Evolutionary conservation across 2,113 vertebrate genomes (phyloP).

Genomic region (Antennarius striatus): DNA sequence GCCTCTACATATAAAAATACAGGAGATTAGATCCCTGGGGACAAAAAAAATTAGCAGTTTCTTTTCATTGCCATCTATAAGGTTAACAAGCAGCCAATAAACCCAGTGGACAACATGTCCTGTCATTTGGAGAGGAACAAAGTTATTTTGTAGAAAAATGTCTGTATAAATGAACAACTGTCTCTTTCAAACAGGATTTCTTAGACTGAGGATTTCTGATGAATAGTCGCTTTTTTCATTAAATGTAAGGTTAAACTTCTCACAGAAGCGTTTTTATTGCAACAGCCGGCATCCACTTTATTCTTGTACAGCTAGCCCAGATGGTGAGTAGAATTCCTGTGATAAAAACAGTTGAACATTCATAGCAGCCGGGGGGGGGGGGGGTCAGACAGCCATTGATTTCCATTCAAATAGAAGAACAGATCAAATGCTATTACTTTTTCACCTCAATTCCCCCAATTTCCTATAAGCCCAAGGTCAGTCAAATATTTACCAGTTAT

Average conservation of each 20-base stretch:
- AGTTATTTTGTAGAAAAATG: constrained; percentile 11
- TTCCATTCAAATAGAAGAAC: constrained; percentile 70
- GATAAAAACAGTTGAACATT: constrained; percentile 19
- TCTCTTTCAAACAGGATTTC: constrained; percentile 11
- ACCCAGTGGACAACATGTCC: constrained; percentile 46
- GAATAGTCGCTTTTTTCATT: constrained; percentile 34
- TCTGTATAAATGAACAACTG: constrained; percentile 16
- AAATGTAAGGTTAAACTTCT: constrained; percentile 23
- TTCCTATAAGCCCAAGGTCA: constrained; percentile 55
- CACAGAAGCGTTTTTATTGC: neutral
- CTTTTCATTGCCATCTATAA: constrained; percentile 71
- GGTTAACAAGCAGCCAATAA: constrained; percentile 74
- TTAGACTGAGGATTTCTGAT: constrained; percentile 9
- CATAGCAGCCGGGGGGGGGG: constrained; percentile 49
- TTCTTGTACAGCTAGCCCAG: constrained; percentile 17
- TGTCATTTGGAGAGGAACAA: constrained; percentile 43
- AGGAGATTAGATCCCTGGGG: constrained; percentile 36
- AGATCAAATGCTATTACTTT: constrained; percentile 67
- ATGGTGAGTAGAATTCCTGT: constrained; percentile 29
- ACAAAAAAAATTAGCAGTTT: constrained; percentile 60
- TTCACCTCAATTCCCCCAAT: constrained; percentile 56
- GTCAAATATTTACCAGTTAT: constrained; percentile 72
- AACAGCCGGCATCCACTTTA: constrained; percentile 25
- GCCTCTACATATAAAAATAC: constrained; percentile 36
- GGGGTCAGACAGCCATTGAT: constrained; percentile 65